Conservation (phyloP, 1,140 invertebrate genomes). For the Whitmania pigra region DNA sequence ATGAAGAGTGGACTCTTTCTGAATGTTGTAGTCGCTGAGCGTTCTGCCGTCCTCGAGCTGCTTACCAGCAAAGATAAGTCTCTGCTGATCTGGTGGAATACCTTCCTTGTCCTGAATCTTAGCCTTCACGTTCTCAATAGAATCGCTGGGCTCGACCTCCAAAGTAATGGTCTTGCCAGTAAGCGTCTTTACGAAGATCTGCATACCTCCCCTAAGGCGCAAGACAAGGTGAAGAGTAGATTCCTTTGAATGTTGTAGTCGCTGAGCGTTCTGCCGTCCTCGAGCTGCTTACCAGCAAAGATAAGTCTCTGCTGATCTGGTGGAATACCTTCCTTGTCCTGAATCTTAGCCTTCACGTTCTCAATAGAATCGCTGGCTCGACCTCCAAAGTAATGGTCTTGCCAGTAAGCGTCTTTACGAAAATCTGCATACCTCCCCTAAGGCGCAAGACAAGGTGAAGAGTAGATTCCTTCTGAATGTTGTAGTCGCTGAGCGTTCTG, state of each 20-base stretch:
- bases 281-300: slow-evolving; percentile 54
- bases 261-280: slow-evolving; percentile 55
- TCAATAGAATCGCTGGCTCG: slow-evolving; percentile 43
- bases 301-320: slow-evolving; percentile 49
- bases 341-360: slow-evolving; percentile 43
- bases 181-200: slow-evolving; percentile 41
- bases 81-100: slow-evolving; percentile 40
- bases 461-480: slow-evolving; percentile 8
- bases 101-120: slow-evolving; percentile 72
- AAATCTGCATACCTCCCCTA: slow-evolving; percentile 25
- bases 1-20: slow-evolving; percentile 40
- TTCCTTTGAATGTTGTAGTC: slow-evolving; percentile 4
- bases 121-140: slow-evolving; percentile 84
- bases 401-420: slow-evolving; percentile 38
- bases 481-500: slow-evolving; percentile 37
- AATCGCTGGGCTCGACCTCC: slow-evolving; percentile 58
- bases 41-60: slow-evolving; percentile 54
- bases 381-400: slow-evolving; percentile 49
- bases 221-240: slow-evolving; percentile 41
- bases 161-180: slow-evolving; percentile 48
- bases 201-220: slow-evolving; percentile 54
- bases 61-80: slow-evolving; percentile 54
- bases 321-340: slow-evolving; percentile 43
- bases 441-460: too few species aligned
- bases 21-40: slow-evolving; percentile 40